Base-by-base conservation (phyloP, 2,888 invertebrate species). In the Meiosimyza platycephala region DNA sequence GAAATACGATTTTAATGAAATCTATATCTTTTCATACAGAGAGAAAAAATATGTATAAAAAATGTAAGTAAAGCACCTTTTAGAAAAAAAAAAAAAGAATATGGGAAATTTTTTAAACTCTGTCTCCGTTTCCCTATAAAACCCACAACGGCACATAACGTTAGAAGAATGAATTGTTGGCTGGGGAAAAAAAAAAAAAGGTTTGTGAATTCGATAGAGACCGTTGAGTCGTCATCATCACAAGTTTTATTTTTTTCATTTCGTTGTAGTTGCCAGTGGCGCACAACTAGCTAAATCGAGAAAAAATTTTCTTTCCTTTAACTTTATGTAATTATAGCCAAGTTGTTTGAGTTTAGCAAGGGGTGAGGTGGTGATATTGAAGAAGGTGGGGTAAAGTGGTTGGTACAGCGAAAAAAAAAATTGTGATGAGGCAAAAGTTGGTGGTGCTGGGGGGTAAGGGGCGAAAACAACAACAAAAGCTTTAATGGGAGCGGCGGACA, bases 301-400 rank as follows among this genome's bases (percentile, higher is more conserved):
- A 72, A 72, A 72, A 71, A 68, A 62, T 55, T 33, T 72, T 62
- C 68, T 64, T 69, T 72, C 68, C 72, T 70, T 70, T 62, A 72
- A 72, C 72, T 72, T 72, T 72, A 72, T 72, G 72, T 72, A 72
- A 72, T 72, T 72, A 72, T 72, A 72, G 72, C 72, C 62, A 62
- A 60, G 72, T 55, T 68, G 54, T 62, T 54, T 63, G 67, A 52
- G 40, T 40, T 40, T 9, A 40, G 40, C n/a, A 59, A 48, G 18
- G 13, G 51, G 22, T 7, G 9, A 52, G 52, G 70, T 13, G 70
- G 16, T 22, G 54, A 33, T 54, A 50, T 47, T 28, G 62, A 11
- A 51, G 51, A 15, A 60, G 54, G 9, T 12, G 15, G 52, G 47
- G 28, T 28, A 28, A 28, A 28, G 28, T 28, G 28, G 28, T 28